Evolutionary conservation across 2,888 invertebrate genomes (phyloP).

Genomic region (Cataglyphis cursor): DNA sequence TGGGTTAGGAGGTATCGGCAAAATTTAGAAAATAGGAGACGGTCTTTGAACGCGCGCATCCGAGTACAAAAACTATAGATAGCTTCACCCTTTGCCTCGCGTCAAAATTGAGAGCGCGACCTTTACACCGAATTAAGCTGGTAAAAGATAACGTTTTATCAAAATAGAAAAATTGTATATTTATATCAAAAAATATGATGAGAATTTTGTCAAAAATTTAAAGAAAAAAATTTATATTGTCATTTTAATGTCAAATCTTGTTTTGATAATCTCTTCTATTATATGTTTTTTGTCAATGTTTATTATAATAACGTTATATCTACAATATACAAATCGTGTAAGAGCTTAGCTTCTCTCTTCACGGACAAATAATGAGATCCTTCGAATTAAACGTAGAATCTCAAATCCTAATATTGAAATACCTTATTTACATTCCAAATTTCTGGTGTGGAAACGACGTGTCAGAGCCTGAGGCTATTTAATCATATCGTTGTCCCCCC

Average conservation of each 20-base stretch:
- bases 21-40: neutral
- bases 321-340: neutral
- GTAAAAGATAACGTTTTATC: neutral
- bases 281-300: neutral
- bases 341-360: neutral
- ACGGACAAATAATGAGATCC: neutral
- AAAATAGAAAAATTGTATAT: neutral
- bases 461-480: conserved; percentile 23
- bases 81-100: neutral
- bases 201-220: neutral
- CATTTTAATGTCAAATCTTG: neutral
- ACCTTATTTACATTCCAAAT: conserved; percentile 21
- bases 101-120: neutral
- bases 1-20: conserved; percentile 21
- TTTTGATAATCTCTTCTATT: neutral
- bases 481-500: neutral
- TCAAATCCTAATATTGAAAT: conserved; percentile 14
- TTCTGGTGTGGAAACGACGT: neutral
- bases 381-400: neutral
- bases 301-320: neutral
- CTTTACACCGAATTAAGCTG: neutral
- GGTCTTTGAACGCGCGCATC: neutral
- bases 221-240: neutral
- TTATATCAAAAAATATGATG: neutral
- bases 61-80: neutral